These are phyloP conservation scores for Alexandromys fortis DNA, from an alignment of 2,113 vertebrate species.

Conservation along the genomic window DNA sequence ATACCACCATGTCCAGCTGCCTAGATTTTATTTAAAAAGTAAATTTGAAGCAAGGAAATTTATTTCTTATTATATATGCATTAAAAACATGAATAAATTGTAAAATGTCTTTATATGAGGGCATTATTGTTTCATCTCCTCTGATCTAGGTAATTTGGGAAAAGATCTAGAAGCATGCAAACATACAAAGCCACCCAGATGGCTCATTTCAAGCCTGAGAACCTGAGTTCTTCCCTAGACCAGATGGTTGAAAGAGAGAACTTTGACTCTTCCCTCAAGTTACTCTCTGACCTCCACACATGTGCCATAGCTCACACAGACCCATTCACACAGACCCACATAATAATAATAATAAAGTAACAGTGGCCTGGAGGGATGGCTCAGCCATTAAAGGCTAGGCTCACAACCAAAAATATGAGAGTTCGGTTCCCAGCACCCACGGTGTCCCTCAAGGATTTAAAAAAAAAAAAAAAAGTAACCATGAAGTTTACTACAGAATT, in stretches of 20 bases:
- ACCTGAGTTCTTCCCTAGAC: not conserved
- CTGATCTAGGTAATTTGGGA: not conserved
- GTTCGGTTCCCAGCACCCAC: too few relatives aligned
- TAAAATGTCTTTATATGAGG: not conserved
- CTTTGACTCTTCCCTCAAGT: not conserved
- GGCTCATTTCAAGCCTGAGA: not conserved
- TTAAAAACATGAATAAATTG: not conserved
- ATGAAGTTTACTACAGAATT: constrained; percentile 16
- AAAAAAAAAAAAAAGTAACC: not conserved
- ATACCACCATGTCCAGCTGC: not conserved
- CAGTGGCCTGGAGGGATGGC: too few relatives aligned
- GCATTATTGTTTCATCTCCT: not conserved
- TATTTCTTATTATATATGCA: too few relatives aligned
- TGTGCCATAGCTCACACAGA: not conserved
- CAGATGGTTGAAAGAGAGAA: not conserved
- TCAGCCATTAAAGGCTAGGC: too few relatives aligned
- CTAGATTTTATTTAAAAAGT: not conserved
- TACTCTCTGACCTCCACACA: not conserved
- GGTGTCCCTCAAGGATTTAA: too few relatives aligned
- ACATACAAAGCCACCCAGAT: not conserved
- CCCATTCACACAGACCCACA: not conserved
- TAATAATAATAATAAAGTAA: not conserved
- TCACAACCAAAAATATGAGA: too few relatives aligned
- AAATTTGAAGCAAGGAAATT: not conserved
- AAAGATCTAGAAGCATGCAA: not conserved